These are phyloP conservation scores for Hyppa rectilinea DNA, from an alignment of 2,888 invertebrate species.

Conservation along the genomic window DNA sequence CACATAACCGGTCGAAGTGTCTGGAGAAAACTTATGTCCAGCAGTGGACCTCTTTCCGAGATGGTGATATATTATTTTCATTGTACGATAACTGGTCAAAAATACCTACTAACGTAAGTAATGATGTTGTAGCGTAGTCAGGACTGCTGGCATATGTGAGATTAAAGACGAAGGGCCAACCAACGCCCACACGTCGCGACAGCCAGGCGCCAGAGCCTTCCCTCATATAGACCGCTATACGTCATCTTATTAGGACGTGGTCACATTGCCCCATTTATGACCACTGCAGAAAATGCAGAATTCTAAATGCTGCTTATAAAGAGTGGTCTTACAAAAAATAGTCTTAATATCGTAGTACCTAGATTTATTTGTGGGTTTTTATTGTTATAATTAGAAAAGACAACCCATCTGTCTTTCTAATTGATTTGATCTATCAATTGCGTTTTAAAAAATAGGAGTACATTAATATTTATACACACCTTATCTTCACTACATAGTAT, in stretches of 20 bases:
- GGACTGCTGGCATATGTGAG: slow-evolving; percentile 16
- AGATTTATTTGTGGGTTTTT: background rate
- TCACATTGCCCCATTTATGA: background rate
- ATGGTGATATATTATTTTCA: background rate
- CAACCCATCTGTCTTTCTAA: background rate
- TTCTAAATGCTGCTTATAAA: background rate
- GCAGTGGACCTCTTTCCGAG: no score
- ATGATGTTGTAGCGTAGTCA: background rate
- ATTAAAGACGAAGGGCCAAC: slow-evolving; percentile 39
- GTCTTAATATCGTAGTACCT: background rate
- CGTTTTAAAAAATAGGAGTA: no score
- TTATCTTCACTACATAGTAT: no score
- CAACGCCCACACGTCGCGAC: slow-evolving; percentile 64
- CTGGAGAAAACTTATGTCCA: no score
- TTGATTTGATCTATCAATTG: background rate
- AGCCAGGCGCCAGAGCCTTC: slow-evolving; percentile 58
- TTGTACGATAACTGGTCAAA: background rate
- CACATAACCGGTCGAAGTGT: no score
- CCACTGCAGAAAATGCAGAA: background rate
- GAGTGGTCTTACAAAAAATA: background rate
- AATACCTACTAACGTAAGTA: background rate
- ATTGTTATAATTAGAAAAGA: background rate
- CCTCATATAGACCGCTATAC: slow-evolving; percentile 26
- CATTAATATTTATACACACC: no score
- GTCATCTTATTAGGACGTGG: slow-evolving; percentile 42